Conservation (phyloP, 2,113 vertebrate species). For the Hirundichthys speculiger region DNA sequence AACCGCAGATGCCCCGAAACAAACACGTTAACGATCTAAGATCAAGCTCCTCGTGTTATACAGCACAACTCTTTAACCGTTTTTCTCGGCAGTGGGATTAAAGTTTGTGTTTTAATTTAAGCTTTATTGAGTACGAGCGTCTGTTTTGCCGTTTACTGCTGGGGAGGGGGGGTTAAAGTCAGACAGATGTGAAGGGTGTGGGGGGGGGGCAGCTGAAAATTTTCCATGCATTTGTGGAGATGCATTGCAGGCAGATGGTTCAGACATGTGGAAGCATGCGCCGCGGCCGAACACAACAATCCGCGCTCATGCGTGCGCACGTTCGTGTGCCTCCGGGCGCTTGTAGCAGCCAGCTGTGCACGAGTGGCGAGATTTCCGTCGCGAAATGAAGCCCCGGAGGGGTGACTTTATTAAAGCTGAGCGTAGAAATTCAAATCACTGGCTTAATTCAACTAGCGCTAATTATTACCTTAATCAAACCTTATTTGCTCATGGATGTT, state of each 20-base stretch:
- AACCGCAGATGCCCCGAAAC: background rate
- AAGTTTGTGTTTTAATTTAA: conserved; percentile 30
- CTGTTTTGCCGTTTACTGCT: conserved; percentile 13
- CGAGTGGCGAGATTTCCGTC: conserved; percentile 10
- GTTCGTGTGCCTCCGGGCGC: conserved; percentile 3
- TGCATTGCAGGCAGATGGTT: conserved; percentile 35
- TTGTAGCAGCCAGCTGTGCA: conserved; percentile 40
- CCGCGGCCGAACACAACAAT: conserved; percentile 38
- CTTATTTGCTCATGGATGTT: conserved; percentile 15
- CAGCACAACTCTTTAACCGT: conserved; percentile 25
- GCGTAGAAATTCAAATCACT: conserved; percentile 1
- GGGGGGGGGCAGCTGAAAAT: too few relatives aligned
- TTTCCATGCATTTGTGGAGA: conserved; percentile 24
- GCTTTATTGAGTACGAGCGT: conserved; percentile 26
- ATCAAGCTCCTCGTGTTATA: conserved; percentile 4
- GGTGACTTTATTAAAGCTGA: conserved; percentile 14
- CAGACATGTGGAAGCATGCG: conserved; percentile 35
- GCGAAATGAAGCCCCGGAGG: conserved; percentile 9
- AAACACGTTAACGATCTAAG: background rate
- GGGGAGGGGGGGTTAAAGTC: background rate
- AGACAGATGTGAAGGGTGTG: background rate
- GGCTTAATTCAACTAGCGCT: conserved; percentile 12
- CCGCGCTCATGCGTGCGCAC: conserved; percentile 20
- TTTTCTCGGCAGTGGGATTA: conserved; percentile 11
- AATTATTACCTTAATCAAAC: conserved; percentile 26